These are phyloP conservation scores for Hipparchia sbordonii DNA, from an alignment of 2,888 invertebrate species.

Conservation along the genomic window DNA sequence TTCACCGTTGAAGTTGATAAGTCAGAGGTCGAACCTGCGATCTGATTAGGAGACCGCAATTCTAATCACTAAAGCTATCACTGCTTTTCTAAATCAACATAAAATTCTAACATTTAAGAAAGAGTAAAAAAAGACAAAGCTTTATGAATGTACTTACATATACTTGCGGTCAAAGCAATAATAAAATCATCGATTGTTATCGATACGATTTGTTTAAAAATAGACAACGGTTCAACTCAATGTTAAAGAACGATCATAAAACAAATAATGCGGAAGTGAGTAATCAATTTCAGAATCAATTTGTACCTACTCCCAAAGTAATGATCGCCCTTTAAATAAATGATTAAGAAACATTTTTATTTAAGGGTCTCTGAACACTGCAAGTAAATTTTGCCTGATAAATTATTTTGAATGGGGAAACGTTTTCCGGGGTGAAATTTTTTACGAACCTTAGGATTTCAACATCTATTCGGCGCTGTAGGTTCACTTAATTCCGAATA, in stretches of 20 bases:
- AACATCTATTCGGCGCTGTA: too few species aligned
- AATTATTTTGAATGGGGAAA: background rate
- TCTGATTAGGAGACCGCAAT: too few species aligned
- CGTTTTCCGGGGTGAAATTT: background rate
- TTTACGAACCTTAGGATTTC: too few species aligned
- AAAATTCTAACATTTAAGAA: too few species aligned
- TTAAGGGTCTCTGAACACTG: conserved; percentile 39
- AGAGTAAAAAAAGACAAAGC: too few species aligned
- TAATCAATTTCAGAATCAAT: conserved; percentile 76
- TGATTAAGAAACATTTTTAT: conserved; percentile 73
- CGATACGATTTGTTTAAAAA: conserved; percentile 49
- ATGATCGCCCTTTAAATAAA: conserved; percentile 70
- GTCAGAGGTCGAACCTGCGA: too few species aligned
- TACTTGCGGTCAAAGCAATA: conserved; percentile 15
- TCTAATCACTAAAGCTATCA: too few species aligned
- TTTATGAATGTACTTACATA: background rate
- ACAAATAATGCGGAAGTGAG: conserved; percentile 71
- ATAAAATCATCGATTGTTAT: conserved; percentile 36
- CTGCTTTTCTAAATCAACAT: too few species aligned
- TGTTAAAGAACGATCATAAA: conserved; percentile 50
- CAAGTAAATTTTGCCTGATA: conserved; percentile 17
- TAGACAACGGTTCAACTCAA: conserved; percentile 50
- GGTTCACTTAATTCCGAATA: too few species aligned
- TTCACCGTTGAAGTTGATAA: too few species aligned
- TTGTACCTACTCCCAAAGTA: conserved; percentile 48